phyloP scores from a whole-genome alignment of 2,797 vertebrate species.

The Thripadectes ignobilis region DNA sequence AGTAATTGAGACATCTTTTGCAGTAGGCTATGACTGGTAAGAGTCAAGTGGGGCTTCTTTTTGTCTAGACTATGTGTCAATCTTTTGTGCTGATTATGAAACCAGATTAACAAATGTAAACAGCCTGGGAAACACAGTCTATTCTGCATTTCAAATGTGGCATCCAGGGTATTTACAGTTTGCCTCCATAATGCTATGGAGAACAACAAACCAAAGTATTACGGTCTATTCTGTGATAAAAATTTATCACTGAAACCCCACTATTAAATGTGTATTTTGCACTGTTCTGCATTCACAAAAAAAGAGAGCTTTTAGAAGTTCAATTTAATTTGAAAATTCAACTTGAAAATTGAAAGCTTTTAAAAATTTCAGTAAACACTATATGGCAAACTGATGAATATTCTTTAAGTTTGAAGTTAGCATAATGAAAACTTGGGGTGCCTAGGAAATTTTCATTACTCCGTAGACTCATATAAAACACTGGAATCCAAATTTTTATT shows the following conservation, averaged over 20 bases:
- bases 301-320: neutral
- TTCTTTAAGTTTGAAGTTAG: neutral
- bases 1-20: conserved; percentile 91
- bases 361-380: neutral
- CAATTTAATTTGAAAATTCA: neutral
- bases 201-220: neutral
- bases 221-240: neutral
- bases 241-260: neutral
- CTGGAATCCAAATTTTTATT: neutral
- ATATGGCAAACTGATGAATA: neutral
- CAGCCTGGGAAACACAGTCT: neutral
- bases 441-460: neutral
- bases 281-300: neutral
- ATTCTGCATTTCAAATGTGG: neutral
- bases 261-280: neutral
- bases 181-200: neutral
- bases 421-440: neutral
- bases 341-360: neutral
- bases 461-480: neutral
- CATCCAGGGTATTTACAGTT: neutral
- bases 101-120: neutral
- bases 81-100: neutral
- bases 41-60: neutral
- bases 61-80: neutral
- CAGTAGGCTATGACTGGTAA: conserved; percentile 95